phyloP scores from a whole-genome alignment of 2,113 vertebrate species.

The Alligator mississippiensis region DNA sequence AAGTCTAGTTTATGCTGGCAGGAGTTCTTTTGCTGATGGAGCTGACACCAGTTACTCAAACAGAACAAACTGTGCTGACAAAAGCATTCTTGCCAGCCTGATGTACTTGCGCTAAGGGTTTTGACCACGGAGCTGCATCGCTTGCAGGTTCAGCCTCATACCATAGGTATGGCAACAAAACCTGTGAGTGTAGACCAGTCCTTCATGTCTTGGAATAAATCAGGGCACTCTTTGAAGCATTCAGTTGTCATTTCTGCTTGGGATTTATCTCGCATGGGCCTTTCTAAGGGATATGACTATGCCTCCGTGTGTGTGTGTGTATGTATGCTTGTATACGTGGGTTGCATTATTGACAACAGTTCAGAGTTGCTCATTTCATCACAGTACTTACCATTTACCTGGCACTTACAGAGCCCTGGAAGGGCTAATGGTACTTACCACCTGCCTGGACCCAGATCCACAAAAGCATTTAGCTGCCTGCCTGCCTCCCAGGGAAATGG shows the following conservation, averaged over 20 bases:
- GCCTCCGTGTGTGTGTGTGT: accelerated
- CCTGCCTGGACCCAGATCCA: accelerated
- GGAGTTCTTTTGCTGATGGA: too few species aligned
- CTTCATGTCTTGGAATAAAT: neutral
- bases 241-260: neutral
- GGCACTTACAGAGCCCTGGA: neutral
- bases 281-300: neutral
- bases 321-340: neutral
- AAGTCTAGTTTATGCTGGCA: too few species aligned
- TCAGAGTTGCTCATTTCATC: neutral
- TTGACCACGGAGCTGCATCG: too few species aligned
- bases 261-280: neutral
- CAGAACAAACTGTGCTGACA: neutral
- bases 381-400: neutral
- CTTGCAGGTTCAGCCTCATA: neutral
- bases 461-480: neutral
- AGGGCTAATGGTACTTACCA: neutral
- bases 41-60: neutral
- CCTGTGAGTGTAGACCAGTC: neutral
- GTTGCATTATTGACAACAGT: neutral
- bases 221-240: neutral
- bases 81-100: too few species aligned
- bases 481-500: neutral
- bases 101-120: too few species aligned
- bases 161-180: neutral